Percentiles rank a stretch among this genome's conserved stretches.
These are phyloP conservation scores for Diplazon laetatorius DNA, from an alignment of 2,888 invertebrate species.

Conservation along the genomic window DNA sequence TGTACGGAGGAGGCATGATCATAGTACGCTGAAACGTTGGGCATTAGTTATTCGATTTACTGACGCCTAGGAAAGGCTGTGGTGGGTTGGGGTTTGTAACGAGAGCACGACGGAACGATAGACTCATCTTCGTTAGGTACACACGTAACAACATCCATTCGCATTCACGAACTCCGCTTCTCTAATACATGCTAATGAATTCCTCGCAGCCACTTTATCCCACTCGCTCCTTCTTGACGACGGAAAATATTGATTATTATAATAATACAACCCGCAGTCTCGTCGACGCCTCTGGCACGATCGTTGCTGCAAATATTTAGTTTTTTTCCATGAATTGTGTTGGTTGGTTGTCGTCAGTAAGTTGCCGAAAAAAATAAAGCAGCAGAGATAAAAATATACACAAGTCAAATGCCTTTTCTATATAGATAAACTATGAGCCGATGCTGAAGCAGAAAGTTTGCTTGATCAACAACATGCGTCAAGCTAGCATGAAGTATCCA, in stretches of 20 bases:
- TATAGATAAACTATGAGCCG: too few relatives aligned
- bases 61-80: not conserved
- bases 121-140: conserved; percentile 24
- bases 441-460: too few relatives aligned
- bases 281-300: conserved; percentile 23
- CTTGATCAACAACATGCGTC: too few relatives aligned
- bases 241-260: conserved; percentile 63
- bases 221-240: conserved; percentile 38
- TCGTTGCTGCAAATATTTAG: conserved; percentile 18
- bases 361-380: not conserved
- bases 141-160: conserved; percentile 31
- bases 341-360: not conserved
- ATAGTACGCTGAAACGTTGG: not conserved
- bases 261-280: conserved; percentile 50
- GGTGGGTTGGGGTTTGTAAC: not conserved
- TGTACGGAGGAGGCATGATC: not conserved
- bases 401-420: not conserved
- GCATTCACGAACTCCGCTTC: conserved; percentile 34
- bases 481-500: not conserved
- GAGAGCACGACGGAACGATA: not conserved
- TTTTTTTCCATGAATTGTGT: not conserved
- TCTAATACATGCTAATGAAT: conserved; percentile 58
- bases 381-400: not conserved
- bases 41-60: not conserved
- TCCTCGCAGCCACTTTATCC: conserved; percentile 53